Evolutionary conservation across 2,113 vertebrate species (phyloP), one percentile per base, ranked within the genome.

Genomic region (Chionodraco myersi): DNA sequence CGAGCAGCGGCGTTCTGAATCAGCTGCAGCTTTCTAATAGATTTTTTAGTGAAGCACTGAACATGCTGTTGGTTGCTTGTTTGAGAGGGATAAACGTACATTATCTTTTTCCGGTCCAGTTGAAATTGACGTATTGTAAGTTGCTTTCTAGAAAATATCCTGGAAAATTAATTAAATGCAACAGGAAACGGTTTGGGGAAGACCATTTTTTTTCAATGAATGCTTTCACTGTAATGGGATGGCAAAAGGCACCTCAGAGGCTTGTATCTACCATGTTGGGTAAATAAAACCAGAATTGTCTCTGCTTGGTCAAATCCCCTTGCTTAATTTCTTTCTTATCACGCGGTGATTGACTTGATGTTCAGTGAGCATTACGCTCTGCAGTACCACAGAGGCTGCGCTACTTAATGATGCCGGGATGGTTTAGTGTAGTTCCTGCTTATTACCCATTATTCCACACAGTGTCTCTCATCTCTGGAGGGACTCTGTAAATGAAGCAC

Each of bases 401-500:
- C 76, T 75, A 51, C 73, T 72, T 84, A 84, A 88, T 79, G 80
- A 85, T n/a, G 75, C 88, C 56, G 18, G 49, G 64, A 57, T 45
- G 80, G 70, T 82, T 86, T 80, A 59, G 87, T 6, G 62, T 5
- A 77, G 58, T 54, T 56, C 7, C 36, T 79, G 74, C 89, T 84
- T 71, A 88, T 87, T 77, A 83, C 62, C 63, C 80, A 77, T 88
- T 76, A 83, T 72, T 92, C 23, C 30, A 81, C 77, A 64, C 49
- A 30, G 58, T 82, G 59, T 44, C 81, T 83, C 88, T 86, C 74
- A 79, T 88, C 83, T 88, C 80, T 75, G 67, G 65, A 82, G 85
- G 66, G 81, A 85, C 88, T 91, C 88, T 63, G 76, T 86, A 91
- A 88, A 90, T 83, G 84, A 93, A 83, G 90, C 77, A 81, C 88